These are phyloP conservation scores for Bombus haemorrhoidalis DNA, from an alignment of 1,140 invertebrate species.

Conservation along the genomic window DNA sequence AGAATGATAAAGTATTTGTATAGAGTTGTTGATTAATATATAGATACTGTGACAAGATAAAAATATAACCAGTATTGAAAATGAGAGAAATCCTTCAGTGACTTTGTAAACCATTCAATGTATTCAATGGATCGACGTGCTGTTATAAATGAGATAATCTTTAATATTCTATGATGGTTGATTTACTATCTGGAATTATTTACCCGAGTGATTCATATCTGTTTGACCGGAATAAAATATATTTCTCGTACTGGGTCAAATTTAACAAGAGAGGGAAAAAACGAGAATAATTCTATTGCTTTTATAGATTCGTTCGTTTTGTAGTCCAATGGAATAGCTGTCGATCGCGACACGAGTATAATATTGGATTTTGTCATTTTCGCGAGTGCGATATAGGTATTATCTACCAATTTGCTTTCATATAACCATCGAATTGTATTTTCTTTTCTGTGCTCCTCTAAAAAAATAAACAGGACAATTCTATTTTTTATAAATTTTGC, in stretches of 20 bases:
- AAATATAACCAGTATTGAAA: neutral
- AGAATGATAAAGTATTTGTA: neutral
- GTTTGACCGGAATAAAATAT: neutral
- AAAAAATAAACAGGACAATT: too few species aligned
- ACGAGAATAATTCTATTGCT: neutral
- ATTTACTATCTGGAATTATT: neutral
- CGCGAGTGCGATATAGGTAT: too few species aligned
- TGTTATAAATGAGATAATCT: neutral
- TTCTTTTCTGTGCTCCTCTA: too few species aligned
- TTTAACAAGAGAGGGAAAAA: neutral
- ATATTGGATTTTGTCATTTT: neutral
- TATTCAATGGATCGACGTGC: neutral
- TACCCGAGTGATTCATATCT: neutral
- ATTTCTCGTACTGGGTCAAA: neutral
- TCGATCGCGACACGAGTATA: neutral
- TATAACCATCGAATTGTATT: too few species aligned
- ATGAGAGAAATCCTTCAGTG: neutral
- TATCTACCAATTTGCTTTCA: too few species aligned
- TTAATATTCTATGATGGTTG: neutral
- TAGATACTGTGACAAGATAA: neutral
- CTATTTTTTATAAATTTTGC: too few species aligned
- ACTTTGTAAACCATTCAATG: neutral
- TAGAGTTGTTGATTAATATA: neutral
- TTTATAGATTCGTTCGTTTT: neutral
- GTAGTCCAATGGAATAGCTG: too few species aligned